These are phyloP conservation scores for Sphenodon punctatus DNA, from an alignment of 2,797 vertebrate species.

Conservation along the genomic window DNA sequence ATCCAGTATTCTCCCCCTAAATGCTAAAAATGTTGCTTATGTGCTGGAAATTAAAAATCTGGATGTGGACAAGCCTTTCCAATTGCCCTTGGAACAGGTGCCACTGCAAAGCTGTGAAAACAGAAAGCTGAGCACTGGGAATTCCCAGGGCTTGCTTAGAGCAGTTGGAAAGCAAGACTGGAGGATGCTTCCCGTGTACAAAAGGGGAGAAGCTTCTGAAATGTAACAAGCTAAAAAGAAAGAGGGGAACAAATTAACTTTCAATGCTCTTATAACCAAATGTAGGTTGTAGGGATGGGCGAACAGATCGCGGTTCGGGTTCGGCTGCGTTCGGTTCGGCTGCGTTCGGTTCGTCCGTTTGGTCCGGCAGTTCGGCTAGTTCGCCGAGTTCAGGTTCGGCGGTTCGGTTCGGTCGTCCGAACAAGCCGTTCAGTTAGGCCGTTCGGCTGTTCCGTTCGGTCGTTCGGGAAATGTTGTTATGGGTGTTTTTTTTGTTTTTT, in stretches of 20 bases:
- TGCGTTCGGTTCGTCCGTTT: too few species aligned
- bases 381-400: too few species aligned
- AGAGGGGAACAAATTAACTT: neutral
- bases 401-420: too few species aligned
- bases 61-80: constrained; percentile 51
- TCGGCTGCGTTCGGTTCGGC: too few species aligned
- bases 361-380: too few species aligned
- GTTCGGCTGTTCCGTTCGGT: too few species aligned
- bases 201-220: neutral
- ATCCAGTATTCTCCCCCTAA: constrained; percentile 44
- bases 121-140: constrained; percentile 50
- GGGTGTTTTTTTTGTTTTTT: too few species aligned
- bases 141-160: constrained; percentile 8
- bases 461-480: too few species aligned
- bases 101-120: constrained; percentile 65
- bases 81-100: constrained; percentile 67
- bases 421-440: too few species aligned
- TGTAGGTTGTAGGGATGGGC: too few species aligned
- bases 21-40: constrained; percentile 47
- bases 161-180: neutral
- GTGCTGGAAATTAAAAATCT: constrained; percentile 53
- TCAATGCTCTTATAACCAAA: neutral
- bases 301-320: too few species aligned
- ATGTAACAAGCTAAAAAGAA: neutral
- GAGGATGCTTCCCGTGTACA: neutral